Base-by-base conservation (phyloP, 1,140 invertebrate species). In the Dinothrombium tinctorium region DNA sequence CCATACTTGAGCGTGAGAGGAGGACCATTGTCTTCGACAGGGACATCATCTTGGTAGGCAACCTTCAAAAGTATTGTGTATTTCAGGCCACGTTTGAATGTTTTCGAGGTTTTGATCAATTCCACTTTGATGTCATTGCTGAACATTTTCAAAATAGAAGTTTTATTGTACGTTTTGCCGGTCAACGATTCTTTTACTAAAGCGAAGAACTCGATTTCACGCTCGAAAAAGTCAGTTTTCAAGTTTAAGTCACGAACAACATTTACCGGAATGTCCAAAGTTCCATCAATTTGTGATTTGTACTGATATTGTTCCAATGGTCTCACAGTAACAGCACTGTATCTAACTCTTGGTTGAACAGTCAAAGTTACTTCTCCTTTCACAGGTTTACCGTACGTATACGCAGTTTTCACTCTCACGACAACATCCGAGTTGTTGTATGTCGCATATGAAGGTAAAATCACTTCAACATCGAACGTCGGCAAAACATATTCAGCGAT, bases 401-500 rank as follows among this genome's bases (percentile, higher is more conserved):
- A 79, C 46, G 75, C 79, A 8, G 83, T 77, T 29, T 73, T 69
- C 9, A 94, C 66, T 19, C 74, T 76, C 11, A 64, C 66, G 3
- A 33, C 19, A 22, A 90, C 67, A 35, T 71, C 67, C 19, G 72
- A 71, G 41, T 83, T 74, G 41, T 72, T 73, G 52, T 82, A 76
- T 2, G 76, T 73, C 0, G 76, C 64, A 57, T 84, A 80, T 44
- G 74, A 66, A 2, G 79, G 73, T 1, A 79, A 67, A 19, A 90
- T 68, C 14, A 95, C 77, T 54, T 87, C 71, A 20, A 94, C 76
- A 54, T 86, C 70, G 58, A 87, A 94, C 51, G 89, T 86, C 0
- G 87, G 87, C 24, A 87, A 58, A 21, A 94, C 74, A 56, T 92
- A 94, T 60, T 90, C 79, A 3, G 80, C 79, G 11, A 90, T 76